Conservation (phyloP, 2,797 vertebrate species). For the Pseudopleuronectes americanus region DNA sequence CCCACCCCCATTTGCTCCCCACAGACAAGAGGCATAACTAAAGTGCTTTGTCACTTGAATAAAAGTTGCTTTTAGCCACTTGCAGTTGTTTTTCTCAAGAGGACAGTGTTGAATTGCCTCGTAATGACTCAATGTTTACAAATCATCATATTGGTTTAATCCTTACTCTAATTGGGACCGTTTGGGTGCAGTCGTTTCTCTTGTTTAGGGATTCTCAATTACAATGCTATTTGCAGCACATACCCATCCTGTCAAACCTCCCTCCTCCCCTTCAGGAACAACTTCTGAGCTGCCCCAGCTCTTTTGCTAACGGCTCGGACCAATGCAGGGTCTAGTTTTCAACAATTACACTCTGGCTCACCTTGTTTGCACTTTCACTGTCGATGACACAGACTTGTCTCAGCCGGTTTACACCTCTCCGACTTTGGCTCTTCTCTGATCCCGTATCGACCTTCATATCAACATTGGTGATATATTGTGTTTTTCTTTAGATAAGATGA, state of each 20-base stretch:
- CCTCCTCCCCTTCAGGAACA: background rate
- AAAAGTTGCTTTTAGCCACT: background rate
- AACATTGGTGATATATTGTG: background rate
- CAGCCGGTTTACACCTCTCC: slow-evolving; percentile 1
- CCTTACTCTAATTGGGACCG: background rate
- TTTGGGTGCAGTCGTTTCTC: background rate
- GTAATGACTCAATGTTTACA: background rate
- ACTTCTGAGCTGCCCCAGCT: background rate
- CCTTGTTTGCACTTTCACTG: slow-evolving; percentile 20
- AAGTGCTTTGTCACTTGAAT: background rate
- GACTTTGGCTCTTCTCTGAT: background rate
- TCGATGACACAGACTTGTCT: slow-evolving; percentile 8
- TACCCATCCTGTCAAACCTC: background rate
- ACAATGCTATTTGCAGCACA: background rate
- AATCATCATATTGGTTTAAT: background rate
- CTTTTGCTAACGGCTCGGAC: background rate
- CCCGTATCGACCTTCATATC: background rate
- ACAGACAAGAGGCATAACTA: background rate
- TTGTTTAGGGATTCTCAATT: background rate
- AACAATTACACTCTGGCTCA: background rate
- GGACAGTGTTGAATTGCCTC: background rate
- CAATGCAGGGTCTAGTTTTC: background rate
- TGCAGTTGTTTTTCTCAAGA: background rate
- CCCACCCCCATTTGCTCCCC: background rate
- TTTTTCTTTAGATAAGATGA: no score